Conservation (phyloP, 2,888 invertebrate genomes). For the Brenthis daphne region DNA sequence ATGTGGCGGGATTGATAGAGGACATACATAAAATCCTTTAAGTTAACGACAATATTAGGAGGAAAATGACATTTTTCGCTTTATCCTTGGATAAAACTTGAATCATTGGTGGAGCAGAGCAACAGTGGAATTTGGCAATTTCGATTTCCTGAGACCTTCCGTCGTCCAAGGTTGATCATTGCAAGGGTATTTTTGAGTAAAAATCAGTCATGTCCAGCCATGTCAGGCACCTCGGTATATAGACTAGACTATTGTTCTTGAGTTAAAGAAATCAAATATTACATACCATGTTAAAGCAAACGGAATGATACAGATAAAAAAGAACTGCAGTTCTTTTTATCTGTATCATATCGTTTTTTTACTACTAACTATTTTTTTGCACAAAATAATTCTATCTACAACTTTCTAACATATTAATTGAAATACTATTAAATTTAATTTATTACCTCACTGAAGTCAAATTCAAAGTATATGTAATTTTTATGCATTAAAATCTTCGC, state of each 20-base stretch:
- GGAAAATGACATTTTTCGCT: no score
- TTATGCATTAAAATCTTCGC: background rate
- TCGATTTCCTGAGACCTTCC: no score
- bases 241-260: background rate
- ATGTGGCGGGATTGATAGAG: no score
- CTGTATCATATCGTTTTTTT: background rate
- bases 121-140: no score
- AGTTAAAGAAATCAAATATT: background rate
- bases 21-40: no score
- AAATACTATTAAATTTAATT: background rate
- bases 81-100: no score
- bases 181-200: no score
- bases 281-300: conserved; percentile 4
- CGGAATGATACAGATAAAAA: background rate
- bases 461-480: background rate
- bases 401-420: background rate
- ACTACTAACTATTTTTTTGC: background rate
- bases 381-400: background rate
- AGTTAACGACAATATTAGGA: no score
- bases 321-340: background rate
- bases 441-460: background rate
- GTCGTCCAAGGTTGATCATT: no score
- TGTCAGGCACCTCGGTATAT: background rate
- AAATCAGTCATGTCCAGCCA: no score
- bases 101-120: no score